Conservation (phyloP, 1,140 invertebrate genomes). For the Rhagoletis pomonella region DNA sequence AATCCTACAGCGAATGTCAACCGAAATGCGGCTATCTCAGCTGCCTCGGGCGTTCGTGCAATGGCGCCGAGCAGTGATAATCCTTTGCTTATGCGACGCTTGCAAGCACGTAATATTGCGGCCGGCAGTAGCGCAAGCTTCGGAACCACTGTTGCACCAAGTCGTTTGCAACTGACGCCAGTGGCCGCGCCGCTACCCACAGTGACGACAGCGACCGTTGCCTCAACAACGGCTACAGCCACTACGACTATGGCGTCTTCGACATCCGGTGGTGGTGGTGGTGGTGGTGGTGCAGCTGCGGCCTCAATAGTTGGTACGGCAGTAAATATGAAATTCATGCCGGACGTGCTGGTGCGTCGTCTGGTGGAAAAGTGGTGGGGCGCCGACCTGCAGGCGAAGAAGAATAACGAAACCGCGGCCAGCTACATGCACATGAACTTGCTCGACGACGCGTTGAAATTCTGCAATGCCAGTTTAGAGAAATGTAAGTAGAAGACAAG, state of each 20-base stretch:
- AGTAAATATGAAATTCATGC: constrained; percentile 74
- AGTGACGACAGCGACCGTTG: constrained; percentile 70
- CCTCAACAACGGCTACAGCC: constrained; percentile 68
- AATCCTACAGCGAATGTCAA: background rate
- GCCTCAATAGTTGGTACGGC: constrained; percentile 54
- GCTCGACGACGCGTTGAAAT: constrained; percentile 78
- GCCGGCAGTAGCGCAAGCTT: background rate
- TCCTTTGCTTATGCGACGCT: background rate
- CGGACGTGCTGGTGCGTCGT: constrained; percentile 80
- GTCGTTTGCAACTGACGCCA: constrained; percentile 53
- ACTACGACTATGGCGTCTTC: constrained; percentile 71
- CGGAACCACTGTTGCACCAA: constrained; percentile 22
- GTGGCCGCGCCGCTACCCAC: constrained; percentile 45
- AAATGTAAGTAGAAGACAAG: constrained; percentile 68
- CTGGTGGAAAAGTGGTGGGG: constrained; percentile 84
- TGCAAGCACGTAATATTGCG: background rate
- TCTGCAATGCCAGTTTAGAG: constrained; percentile 77
- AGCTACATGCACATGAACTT: constrained; percentile 78
- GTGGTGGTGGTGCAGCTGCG: constrained; percentile 59
- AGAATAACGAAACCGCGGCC: constrained; percentile 80
- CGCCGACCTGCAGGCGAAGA: constrained; percentile 77
- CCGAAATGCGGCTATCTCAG: background rate
- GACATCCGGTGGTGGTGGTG: constrained; percentile 63
- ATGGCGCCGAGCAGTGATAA: background rate
- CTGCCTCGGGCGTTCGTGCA: background rate